A percentile compares a stretch with the other conserved stretches of the same genome.
phyloP scores from a whole-genome alignment of 2,797 vertebrate genomes.

The Mormyrops boulengeri region DNA sequence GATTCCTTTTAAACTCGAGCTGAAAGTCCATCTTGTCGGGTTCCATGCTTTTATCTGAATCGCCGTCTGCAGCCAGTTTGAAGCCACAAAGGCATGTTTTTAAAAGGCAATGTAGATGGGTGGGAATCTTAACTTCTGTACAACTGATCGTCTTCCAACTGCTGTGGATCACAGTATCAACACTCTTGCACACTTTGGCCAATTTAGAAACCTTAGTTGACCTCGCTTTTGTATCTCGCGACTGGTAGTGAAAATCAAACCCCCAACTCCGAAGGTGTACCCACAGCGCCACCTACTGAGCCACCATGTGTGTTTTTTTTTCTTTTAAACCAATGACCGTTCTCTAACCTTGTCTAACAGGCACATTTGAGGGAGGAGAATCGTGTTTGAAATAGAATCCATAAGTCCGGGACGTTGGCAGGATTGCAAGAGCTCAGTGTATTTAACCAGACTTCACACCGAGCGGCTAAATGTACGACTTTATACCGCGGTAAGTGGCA shows the following conservation, averaged over 20 bases:
- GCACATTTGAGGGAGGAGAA: neutral
- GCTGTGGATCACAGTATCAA: neutral
- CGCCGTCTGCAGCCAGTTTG: neutral
- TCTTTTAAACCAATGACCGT: neutral
- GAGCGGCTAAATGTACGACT: neutral
- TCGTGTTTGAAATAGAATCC: neutral
- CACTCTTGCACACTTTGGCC: neutral
- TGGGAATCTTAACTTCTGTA: neutral
- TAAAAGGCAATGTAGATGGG: neutral
- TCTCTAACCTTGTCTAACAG: neutral
- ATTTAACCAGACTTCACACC: neutral
- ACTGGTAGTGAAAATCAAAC: neutral
- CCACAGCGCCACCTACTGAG: neutral
- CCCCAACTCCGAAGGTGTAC: neutral
- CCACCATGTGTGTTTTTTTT: neutral
- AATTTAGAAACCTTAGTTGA: neutral
- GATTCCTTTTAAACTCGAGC: neutral
- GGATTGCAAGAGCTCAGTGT: neutral
- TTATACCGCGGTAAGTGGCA: neutral
- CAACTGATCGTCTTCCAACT: neutral
- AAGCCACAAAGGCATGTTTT: neutral
- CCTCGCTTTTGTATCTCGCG: neutral
- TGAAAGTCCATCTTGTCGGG: neutral
- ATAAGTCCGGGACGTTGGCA: neutral
- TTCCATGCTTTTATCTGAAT: neutral